phyloP scores from a whole-genome alignment of 2,888 invertebrate species.

The Nemapogon koenigi region DNA sequence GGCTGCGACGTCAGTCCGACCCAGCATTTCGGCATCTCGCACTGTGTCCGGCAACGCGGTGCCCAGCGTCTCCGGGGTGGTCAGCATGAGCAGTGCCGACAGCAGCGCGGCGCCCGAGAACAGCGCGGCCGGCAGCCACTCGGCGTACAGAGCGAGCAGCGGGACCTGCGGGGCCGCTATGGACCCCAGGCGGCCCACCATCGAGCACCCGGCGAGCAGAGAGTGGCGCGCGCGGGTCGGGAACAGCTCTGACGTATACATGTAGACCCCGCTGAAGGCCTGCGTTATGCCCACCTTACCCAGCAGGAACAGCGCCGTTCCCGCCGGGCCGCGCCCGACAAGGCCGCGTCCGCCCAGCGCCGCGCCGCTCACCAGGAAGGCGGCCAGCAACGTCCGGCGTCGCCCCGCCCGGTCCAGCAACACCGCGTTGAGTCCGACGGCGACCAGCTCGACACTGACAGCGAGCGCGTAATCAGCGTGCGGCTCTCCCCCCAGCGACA shows the following conservation, averaged over 20 bases:
- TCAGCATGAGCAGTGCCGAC: slow-evolving; percentile 62
- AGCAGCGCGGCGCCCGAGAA: slow-evolving; percentile 63
- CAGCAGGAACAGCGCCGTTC: slow-evolving; percentile 58
- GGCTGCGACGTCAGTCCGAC: too few species aligned
- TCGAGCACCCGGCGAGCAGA: slow-evolving; percentile 73
- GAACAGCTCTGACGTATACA: slow-evolving; percentile 77
- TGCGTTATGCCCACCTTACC: slow-evolving; percentile 74
- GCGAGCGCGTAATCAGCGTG: slow-evolving; percentile 80
- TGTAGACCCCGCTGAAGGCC: slow-evolving; percentile 72
- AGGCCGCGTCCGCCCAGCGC: too few species aligned
- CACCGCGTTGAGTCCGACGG: slow-evolving; percentile 69
- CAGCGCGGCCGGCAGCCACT: slow-evolving; percentile 63
- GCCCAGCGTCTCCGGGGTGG: slow-evolving; percentile 70
- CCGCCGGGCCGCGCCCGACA: slow-evolving; percentile 56
- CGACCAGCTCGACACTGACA: slow-evolving; percentile 74
- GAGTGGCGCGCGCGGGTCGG: slow-evolving; percentile 75
- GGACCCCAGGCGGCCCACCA: slow-evolving; percentile 76
- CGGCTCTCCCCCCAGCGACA: slow-evolving; percentile 75
- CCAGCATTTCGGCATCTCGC: slow-evolving; percentile 60
- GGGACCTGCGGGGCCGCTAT: slow-evolving; percentile 78
- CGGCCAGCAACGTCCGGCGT: slow-evolving; percentile 65
- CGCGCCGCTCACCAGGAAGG: slow-evolving; percentile 65
- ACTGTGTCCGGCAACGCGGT: slow-evolving; percentile 67
- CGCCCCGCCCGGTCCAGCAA: slow-evolving; percentile 70
- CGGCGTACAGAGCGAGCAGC: slow-evolving; percentile 62